phyloP scores from a whole-genome alignment of 2,797 vertebrate species.

The Alauda arvensis region DNA sequence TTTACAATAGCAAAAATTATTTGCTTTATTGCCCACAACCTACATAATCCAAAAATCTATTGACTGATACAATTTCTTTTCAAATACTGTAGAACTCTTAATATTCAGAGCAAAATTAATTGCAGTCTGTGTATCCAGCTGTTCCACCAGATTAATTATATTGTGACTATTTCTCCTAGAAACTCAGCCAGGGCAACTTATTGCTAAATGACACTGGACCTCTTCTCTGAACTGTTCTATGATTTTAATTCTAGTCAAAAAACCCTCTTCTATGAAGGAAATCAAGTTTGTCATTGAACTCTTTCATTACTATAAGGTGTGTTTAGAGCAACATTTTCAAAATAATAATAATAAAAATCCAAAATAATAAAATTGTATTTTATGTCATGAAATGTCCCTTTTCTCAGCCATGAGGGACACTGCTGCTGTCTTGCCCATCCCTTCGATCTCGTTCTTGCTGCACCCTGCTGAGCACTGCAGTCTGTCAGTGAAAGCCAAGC shows the following conservation, averaged over 20 bases:
- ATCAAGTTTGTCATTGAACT: conserved; percentile 40
- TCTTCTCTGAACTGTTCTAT: conserved; percentile 38
- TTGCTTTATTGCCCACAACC: conserved; percentile 69
- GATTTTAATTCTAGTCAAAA: conserved; percentile 13
- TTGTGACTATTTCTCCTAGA: conserved; percentile 51
- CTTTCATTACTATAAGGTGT: neutral
- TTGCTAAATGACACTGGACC: conserved; percentile 10
- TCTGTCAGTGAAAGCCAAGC: neutral
- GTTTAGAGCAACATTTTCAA: neutral
- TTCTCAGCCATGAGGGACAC: neutral
- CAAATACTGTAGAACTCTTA: conserved; percentile 64
- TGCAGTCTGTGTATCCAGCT: conserved; percentile 64
- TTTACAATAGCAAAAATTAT: conserved; percentile 69
- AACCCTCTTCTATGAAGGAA: neutral
- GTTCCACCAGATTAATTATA: conserved; percentile 72
- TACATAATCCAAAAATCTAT: conserved; percentile 71
- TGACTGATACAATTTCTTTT: conserved; percentile 67
- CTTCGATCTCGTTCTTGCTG: neutral
- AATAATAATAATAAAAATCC: neutral
- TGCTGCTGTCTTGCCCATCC: neutral
- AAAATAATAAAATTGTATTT: neutral
- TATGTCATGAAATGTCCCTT: neutral
- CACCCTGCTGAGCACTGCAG: neutral
- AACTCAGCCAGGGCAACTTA: conserved; percentile 44
- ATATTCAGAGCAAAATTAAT: conserved; percentile 74